Evolutionary conservation across 1,140 invertebrate species (phyloP).

Genomic region (Drosophila jambulina): DNA sequence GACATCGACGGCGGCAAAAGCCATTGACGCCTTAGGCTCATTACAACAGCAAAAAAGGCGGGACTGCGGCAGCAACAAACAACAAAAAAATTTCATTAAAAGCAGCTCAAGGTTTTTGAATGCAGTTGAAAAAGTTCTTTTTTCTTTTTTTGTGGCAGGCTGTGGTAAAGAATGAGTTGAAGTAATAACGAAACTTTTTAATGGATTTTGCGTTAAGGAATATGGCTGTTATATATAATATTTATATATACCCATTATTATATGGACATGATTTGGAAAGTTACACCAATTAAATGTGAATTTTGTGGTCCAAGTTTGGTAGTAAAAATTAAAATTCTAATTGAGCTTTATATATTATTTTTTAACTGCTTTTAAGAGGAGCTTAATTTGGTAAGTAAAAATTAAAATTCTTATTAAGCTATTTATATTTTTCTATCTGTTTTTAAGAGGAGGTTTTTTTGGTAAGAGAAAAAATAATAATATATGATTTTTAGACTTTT

Average conservation of each 20-base stretch:
- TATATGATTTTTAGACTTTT: neutral
- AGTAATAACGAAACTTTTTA: conserved; percentile 68
- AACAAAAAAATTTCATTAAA: conserved; percentile 70
- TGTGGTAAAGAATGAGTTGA: conserved; percentile 21
- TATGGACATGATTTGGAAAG: conserved; percentile 10
- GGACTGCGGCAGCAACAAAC: conserved; percentile 24
- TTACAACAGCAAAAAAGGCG: conserved; percentile 54
- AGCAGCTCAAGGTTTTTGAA: conserved; percentile 72
- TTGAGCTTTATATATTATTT: neutral
- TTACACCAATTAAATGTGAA: conserved; percentile 8
- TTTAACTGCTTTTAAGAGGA: neutral
- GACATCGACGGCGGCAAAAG: conserved; percentile 37
- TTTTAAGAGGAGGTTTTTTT: neutral
- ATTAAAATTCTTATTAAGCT: neutral
- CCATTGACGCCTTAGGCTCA: conserved; percentile 69
- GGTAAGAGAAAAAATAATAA: no score
- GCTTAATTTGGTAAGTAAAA: no score
- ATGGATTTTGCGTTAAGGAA: conserved; percentile 60
- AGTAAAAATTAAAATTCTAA: conserved; percentile 1
- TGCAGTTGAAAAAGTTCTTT: conserved; percentile 66
- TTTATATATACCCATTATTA: conserved; percentile 1
- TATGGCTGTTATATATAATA: conserved; percentile 23
- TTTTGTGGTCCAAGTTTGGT: conserved; percentile 1
- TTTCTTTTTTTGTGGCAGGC: conserved; percentile 22
- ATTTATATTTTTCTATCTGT: neutral